Evolutionary conservation across 1,140 invertebrate species (phyloP).

Genomic region (Homarus americanus): DNA sequence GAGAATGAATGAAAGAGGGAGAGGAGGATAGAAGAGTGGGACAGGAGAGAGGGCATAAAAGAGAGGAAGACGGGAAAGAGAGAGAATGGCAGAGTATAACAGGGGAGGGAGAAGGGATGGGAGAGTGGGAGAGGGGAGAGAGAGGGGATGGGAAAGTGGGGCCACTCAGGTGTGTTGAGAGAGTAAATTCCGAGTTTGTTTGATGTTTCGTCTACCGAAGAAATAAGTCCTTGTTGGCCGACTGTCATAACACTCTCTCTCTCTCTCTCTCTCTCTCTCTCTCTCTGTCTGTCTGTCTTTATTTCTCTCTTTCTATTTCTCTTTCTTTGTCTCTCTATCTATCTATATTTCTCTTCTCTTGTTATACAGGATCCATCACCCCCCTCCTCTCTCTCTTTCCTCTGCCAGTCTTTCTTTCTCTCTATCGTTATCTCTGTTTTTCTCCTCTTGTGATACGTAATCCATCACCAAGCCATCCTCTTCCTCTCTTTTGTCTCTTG

Average conservation of each 20-base stretch:
- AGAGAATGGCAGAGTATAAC: no score
- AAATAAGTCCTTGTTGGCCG: neutral
- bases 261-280: conserved; percentile 26
- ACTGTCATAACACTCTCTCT: neutral
- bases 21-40: no score
- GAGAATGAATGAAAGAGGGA: no score
- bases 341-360: neutral
- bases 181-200: conserved; percentile 9
- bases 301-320: neutral
- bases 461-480: neutral
- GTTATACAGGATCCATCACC: no score
- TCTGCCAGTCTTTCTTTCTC: neutral
- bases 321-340: neutral
- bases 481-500: neutral
- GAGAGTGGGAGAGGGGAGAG: no score
- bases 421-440: neutral
- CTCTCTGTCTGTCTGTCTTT: neutral
- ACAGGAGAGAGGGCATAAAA: no score
- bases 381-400: neutral
- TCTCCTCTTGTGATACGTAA: neutral
- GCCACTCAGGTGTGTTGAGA: neutral
- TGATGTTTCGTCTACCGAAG: conserved; percentile 6
- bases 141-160: neutral
- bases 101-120: no score
- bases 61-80: no score